Conservation (phyloP, 1,140 invertebrate species). For the Paraescarpia echinospica region DNA sequence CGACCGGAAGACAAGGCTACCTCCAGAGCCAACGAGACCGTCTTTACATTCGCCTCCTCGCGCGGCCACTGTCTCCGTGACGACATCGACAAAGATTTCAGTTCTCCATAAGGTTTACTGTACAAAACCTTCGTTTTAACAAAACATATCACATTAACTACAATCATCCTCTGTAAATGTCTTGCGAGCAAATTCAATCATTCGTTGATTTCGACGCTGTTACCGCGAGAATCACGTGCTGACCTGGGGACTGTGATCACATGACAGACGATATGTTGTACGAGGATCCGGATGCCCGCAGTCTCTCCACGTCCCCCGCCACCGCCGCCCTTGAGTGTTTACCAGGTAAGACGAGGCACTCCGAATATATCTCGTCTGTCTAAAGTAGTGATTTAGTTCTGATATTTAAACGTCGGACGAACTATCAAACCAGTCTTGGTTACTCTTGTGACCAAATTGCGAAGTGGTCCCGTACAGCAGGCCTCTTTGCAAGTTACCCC, state of each 20-base stretch:
- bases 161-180: not conserved
- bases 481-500: no score
- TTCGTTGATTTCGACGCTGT: not conserved
- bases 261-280: not conserved
- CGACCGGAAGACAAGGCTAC: no score
- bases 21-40: no score
- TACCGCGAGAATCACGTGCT: not conserved
- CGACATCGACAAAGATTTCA: no score
- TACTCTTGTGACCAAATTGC: no score
- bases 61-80: no score
- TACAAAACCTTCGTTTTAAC: not conserved
- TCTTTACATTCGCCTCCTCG: no score
- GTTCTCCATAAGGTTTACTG: no score
- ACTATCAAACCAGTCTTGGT: no score
- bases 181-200: not conserved
- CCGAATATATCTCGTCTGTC: not conserved
- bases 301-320: not conserved
- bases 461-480: no score
- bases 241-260: not conserved
- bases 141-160: not conserved
- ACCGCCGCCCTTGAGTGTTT: not conserved
- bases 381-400: not conserved
- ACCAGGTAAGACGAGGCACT: not conserved
- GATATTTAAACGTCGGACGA: no score
- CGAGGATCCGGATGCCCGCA: not conserved